Evolutionary conservation across 1,140 invertebrate species (phyloP).

Genomic region (Dermatophagoides farinae): DNA sequence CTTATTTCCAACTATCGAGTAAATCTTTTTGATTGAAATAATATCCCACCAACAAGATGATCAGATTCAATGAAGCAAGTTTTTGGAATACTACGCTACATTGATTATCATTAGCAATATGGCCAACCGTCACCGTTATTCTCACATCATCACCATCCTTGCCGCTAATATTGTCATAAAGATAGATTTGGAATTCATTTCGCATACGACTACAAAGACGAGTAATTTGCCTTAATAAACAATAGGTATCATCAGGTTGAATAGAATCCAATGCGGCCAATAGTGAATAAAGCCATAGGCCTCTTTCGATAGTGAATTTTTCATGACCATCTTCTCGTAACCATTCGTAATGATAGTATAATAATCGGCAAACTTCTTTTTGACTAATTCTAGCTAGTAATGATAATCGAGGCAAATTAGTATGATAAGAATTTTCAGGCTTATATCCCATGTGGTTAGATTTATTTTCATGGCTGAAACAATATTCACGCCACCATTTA

Average conservation of each 20-base stretch:
- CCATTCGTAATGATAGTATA: constrained; percentile 10
- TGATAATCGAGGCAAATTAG: constrained; percentile 1
- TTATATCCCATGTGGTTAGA: not conserved
- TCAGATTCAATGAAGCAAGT: not conserved
- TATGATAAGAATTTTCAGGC: not conserved
- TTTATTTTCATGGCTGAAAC: not conserved
- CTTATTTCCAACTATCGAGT: not conserved
- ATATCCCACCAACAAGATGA: not conserved
- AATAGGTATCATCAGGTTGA: constrained; percentile 4
- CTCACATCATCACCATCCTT: not conserved
- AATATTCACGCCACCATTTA: constrained; percentile 8
- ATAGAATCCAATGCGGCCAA: constrained; percentile 1
- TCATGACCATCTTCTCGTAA: not conserved
- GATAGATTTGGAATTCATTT: not conserved
- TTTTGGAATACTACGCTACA: not conserved
- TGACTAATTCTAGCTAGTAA: not conserved
- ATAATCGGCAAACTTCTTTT: not conserved
- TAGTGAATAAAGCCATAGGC: constrained; percentile 11
- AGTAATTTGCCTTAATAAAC: not conserved
- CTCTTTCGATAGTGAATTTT: not conserved
- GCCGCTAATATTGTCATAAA: not conserved
- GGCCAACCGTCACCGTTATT: not conserved
- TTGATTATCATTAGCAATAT: not conserved
- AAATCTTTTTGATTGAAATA: constrained; percentile 7
- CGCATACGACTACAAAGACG: constrained; percentile 2